Conservation (phyloP, 2,888 invertebrate genomes). For the Lasioglossum pauxillum region DNA sequence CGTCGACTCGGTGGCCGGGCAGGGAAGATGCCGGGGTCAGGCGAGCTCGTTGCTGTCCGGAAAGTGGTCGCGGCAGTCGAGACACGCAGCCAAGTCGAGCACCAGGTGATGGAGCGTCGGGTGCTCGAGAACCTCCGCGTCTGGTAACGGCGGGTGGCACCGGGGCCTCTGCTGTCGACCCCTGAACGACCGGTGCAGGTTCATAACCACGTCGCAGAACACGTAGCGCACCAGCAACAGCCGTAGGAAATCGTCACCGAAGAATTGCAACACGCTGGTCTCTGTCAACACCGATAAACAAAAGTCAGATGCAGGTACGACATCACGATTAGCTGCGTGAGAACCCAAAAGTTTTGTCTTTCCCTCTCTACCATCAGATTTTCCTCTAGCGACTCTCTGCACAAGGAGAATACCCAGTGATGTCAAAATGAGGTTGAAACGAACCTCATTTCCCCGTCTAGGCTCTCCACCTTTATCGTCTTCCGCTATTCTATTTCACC, state of each 20-base stretch:
- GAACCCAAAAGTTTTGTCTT: too few species aligned
- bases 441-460: too few species aligned
- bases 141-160: constrained; percentile 94
- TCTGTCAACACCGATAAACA: constrained; percentile 72
- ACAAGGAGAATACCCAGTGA: too few species aligned
- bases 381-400: too few species aligned
- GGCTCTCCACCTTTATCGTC: too few species aligned
- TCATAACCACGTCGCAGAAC: constrained; percentile 96
- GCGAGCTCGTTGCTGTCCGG: constrained; percentile 87
- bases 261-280: constrained; percentile 90
- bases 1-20: constrained; percentile 79
- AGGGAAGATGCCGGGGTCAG: constrained; percentile 87
- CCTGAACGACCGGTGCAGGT: constrained; percentile 94
- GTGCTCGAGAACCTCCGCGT: constrained; percentile 94
- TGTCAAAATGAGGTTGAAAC: too few species aligned
- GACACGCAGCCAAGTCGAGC: constrained; percentile 92
- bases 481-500: too few species aligned
- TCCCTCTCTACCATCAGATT: too few species aligned
- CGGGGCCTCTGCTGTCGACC: constrained; percentile 94
- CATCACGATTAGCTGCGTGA: not conserved
- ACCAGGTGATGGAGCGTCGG: constrained; percentile 92
- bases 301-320: not conserved
- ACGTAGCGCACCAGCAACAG: constrained; percentile 94
- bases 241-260: constrained; percentile 97
- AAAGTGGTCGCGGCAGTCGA: constrained; percentile 92